Base-by-base conservation (phyloP, 1,140 invertebrate species). In the Eueides isabella region DNA sequence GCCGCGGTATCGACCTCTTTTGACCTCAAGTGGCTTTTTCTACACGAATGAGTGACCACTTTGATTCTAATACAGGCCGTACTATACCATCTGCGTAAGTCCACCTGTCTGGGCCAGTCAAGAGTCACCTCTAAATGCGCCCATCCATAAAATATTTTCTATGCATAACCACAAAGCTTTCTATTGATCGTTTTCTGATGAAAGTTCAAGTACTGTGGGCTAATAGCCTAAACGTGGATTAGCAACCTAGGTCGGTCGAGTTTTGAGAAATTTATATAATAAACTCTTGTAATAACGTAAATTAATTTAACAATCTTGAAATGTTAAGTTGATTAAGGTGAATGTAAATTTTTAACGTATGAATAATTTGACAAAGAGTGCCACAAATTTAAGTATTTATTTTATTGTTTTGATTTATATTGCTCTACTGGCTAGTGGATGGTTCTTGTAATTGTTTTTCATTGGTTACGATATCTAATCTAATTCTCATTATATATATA, bases 141-240 rank as follows among this genome's bases (percentile, higher is more conserved):
- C 77, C 68, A 77, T 70, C 78, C 74, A 84, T 89, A 89, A 87
- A 85, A 89, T 88, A 90, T 87, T 89, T 89, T 85, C 78, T 72
- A 75, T 79, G 80, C 75, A 72, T 77, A 86, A 86, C 83, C 74
- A 74, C 77, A 83, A 84, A 86, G 77, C 81, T 80, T 83, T 85
- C 72, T 82, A 88, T 85, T 86, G 87, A 90, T 88, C 84, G 85
- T 81, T 87, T 83, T 71, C 77, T 82, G 81, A 83, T 85, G 85
- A 88, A 92, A 90, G 85, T 90, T 89, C 85, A 90, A 89, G 87
- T 88, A 90, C 86, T 72, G 74, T 72, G 83, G 83, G 87, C 82
- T 90, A 89, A 91, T 90, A 90, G 88, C 85, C 62, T 63, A 79
- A 87, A 90, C 89, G 88, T 91, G 64, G 82, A 81, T 88, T 82